Conservation (phyloP, 35 echinoderm and acorn worm species). For the Hemicentrotus pulcherrimus region DNA sequence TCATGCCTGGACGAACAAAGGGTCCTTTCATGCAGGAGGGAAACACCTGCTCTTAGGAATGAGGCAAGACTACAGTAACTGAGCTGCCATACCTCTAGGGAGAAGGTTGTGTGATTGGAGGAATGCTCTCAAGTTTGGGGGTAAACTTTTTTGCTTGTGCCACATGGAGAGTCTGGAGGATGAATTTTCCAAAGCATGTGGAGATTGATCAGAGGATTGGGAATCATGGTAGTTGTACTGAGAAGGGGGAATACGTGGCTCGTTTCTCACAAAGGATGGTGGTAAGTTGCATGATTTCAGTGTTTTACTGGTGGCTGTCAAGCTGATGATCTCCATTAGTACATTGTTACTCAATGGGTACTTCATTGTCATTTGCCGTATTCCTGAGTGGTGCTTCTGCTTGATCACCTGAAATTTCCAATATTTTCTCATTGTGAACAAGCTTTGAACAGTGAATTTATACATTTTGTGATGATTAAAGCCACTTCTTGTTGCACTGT, state of each 20-base stretch:
- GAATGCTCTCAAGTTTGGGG: background rate
- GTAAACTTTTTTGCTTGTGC: background rate
- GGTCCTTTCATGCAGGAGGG: background rate
- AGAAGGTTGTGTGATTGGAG: slow-evolving; percentile 24
- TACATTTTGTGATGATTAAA: too few relatives aligned
- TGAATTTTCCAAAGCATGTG: background rate
- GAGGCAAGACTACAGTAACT: background rate
- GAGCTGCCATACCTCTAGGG: background rate
- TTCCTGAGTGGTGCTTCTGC: too few relatives aligned
- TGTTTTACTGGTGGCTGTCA: too few relatives aligned
- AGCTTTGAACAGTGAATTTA: too few relatives aligned
- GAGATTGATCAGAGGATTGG: background rate
- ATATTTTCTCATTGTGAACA: too few relatives aligned
- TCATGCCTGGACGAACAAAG: slow-evolving; percentile 7
- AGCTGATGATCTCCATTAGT: too few relatives aligned
- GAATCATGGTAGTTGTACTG: background rate
- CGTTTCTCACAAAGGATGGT: background rate
- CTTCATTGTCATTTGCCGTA: too few relatives aligned
- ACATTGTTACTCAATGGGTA: too few relatives aligned
- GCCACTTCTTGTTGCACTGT: too few relatives aligned
- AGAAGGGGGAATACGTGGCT: background rate
- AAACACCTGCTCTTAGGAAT: slow-evolving; percentile 25
- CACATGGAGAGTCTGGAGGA: background rate
- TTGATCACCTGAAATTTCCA: too few relatives aligned
- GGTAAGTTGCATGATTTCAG: background rate